Evolutionary conservation across 2,113 vertebrate species (phyloP), one percentile per base, ranked within the genome.

Genomic region (Gadus macrocephalus): DNA sequence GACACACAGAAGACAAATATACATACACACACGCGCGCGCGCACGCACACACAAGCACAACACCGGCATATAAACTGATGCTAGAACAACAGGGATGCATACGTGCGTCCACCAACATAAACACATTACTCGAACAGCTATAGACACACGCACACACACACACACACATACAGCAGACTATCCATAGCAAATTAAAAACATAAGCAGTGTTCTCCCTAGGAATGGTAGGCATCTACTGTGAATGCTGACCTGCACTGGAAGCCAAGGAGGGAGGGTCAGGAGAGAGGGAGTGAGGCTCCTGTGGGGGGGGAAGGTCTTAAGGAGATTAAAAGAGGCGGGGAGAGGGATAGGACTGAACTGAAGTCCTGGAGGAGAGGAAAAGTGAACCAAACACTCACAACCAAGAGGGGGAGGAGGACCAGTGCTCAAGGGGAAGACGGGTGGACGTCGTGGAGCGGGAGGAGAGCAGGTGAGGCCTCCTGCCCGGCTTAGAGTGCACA

Each of bases 211-310:
- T 84, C 62, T 80, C 73, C 90, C 88, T 86, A 92, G 94, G 96
- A 97, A 96, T 97, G 94, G 95, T 91, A 92, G 94, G 95, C 94
- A 95, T 98, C 91, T 86, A 92, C 87, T 78, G 83, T 87, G 88
- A 91, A 86, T 89, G 73, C 89, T 87, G 91, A 87, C 91, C 86
- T 84, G 83, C 81, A 90, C 88, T 70, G 82, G 79, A 88, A 94
- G 83, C 87, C 86, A 62, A 81, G 77, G 72, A 79, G 80, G 66
- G 1, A 69, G 72, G 86, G 11, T 84, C 82, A 60, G 62, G n/a
- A 68, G 69, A 83, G 87, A 15, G 84, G 80, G 91, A 86, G 90
- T 90, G 76, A 85, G 74, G 75, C 80, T 85, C 71, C 81, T 84
- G 66, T 65, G 93, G 86, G 74, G 81, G 86, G 78, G 75, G 86